These are phyloP conservation scores for Cynaeus angustus DNA, from an alignment of 2,888 invertebrate species.

Conservation along the genomic window DNA sequence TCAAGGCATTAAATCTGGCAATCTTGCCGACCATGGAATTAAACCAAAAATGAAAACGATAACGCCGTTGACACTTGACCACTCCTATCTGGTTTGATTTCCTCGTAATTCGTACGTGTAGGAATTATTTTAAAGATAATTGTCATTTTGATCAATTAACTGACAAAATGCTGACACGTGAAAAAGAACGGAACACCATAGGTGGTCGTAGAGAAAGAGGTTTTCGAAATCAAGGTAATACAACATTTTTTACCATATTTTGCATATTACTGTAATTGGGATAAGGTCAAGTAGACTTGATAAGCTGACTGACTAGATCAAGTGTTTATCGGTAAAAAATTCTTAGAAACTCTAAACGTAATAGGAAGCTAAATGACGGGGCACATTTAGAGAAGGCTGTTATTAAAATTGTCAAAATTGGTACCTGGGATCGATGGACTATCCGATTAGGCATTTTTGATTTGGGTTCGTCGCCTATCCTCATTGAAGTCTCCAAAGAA, in stretches of 20 bases:
- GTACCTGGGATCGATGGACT: too few relatives aligned
- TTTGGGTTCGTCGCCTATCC: too few relatives aligned
- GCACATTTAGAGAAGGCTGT: too few relatives aligned
- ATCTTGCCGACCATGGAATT: constrained; percentile 35
- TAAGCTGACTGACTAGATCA: not conserved
- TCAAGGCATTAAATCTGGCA: constrained; percentile 35
- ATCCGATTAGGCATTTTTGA: too few relatives aligned
- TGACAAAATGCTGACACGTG: constrained; percentile 13
- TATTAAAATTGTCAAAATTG: too few relatives aligned
- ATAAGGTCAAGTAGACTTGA: constrained; percentile 9
- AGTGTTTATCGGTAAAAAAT: not conserved
- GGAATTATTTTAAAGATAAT: constrained; percentile 12
- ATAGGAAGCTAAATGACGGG: not conserved
- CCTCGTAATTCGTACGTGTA: constrained; percentile 17
- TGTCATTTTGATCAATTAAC: constrained; percentile 26
- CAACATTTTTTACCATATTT: constrained; percentile 8
- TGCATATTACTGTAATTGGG: constrained; percentile 6
- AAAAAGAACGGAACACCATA: constrained; percentile 2
- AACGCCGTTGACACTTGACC: constrained; percentile 21
- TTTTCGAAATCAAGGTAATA: constrained; percentile 9
- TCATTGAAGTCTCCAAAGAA: too few relatives aligned
- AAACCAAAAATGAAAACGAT: constrained; percentile 24
- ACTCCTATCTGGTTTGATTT: constrained; percentile 23
- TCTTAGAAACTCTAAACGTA: not conserved
- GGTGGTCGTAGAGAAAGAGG: constrained; percentile 23